A percentile compares a stretch with the other conserved stretches of the same genome.
These are phyloP conservation scores for Cyrtonyx montezumae DNA, from an alignment of 2,113 vertebrate genomes.

Conservation along the genomic window DNA sequence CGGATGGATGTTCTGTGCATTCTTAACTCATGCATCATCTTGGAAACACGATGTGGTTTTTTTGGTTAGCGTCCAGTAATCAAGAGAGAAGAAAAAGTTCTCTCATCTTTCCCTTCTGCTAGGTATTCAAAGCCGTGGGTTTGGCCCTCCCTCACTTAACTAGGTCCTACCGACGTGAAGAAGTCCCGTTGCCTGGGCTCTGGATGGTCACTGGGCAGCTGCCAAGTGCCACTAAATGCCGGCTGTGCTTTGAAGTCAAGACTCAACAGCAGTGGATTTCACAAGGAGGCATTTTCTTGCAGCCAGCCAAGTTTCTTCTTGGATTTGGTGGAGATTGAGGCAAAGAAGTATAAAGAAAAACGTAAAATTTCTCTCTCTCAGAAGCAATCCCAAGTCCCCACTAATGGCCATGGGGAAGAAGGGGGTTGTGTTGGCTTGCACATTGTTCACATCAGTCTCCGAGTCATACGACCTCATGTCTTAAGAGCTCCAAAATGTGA, in stretches of 20 bases:
- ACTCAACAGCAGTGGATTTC: background rate
- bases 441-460: accelerated
- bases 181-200: background rate
- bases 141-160: background rate
- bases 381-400: background rate
- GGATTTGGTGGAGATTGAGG: background rate
- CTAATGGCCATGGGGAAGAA: background rate
- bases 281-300: accelerated
- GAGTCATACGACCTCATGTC: background rate
- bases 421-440: background rate
- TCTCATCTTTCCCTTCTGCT: accelerated
- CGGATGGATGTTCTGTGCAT: background rate
- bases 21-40: background rate
- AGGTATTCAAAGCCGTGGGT: background rate
- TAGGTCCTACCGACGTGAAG: background rate
- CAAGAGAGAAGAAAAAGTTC: accelerated
- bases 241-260: accelerated
- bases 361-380: background rate
- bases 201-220: background rate
- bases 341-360: background rate
- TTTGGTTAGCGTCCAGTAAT: background rate
- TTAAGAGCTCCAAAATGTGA: background rate
- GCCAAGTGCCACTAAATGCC: background rate
- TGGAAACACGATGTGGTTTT: background rate
- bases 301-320: background rate